Conservation (phyloP, 2,797 vertebrate genomes). For the Notolepis coatsorum region DNA sequence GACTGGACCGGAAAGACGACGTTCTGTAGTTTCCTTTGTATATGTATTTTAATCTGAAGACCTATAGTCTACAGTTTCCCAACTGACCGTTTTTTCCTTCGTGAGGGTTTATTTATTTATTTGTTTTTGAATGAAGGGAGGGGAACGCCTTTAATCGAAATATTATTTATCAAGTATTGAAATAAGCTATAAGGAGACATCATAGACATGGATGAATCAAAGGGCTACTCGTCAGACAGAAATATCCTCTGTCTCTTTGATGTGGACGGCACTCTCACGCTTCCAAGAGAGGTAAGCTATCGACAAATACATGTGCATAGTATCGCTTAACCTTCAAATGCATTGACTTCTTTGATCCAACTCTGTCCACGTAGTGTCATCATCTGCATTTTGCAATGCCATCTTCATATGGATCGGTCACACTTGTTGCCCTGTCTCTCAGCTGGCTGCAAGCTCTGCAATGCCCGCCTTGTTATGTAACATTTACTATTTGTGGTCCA, state of each 20-base stretch:
- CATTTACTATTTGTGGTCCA: slow-evolving; percentile 3
- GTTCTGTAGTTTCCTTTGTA: too few species aligned
- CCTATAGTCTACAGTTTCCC: too few species aligned
- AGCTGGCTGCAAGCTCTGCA: slow-evolving; percentile 1
- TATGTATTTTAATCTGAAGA: neutral
- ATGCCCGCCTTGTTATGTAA: neutral
- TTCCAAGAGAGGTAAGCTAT: slow-evolving; percentile 88
- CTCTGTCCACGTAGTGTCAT: too few species aligned
- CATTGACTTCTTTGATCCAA: too few species aligned
- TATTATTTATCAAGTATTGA: too few species aligned
- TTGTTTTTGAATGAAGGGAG: too few species aligned
- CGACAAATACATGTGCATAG: neutral
- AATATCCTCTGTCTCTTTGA: slow-evolving; percentile 92
- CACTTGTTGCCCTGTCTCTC: too few species aligned
- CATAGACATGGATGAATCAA: slow-evolving; percentile 63
- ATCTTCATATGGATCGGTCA: too few species aligned
- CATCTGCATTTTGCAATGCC: too few species aligned
- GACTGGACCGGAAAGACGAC: neutral
- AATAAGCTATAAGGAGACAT: neutral
- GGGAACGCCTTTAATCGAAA: too few species aligned
- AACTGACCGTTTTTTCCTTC: too few species aligned
- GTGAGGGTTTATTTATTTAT: neutral
- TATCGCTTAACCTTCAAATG: neutral
- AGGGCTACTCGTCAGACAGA: slow-evolving; percentile 49
- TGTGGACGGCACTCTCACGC: slow-evolving; percentile 94